phyloP scores from a whole-genome alignment of 2,888 invertebrate species.

The Leptothorax acervorum region DNA sequence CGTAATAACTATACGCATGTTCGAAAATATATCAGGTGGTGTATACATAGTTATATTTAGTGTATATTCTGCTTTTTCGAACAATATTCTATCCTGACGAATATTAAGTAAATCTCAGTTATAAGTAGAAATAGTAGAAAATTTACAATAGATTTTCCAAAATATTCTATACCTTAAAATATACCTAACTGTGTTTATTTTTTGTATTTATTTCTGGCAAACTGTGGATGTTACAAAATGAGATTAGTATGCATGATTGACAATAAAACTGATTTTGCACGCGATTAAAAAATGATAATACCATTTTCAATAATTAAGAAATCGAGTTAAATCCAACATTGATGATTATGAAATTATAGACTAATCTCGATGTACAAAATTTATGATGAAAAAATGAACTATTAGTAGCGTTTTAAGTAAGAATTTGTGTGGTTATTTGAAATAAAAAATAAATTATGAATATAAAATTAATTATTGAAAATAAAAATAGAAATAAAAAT shows the following conservation, averaged over 20 bases:
- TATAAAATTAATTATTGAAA: too few relatives aligned
- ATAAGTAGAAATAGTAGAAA: conserved; percentile 7
- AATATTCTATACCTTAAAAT: not conserved
- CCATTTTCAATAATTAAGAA: not conserved
- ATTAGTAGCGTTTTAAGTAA: not conserved
- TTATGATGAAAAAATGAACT: not conserved
- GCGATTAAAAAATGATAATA: too few relatives aligned
- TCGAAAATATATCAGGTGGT: conserved; percentile 30
- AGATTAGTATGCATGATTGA: not conserved
- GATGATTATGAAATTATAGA: not conserved
- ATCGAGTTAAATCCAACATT: not conserved
- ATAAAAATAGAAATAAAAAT: too few relatives aligned
- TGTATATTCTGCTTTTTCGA: conserved; percentile 39
- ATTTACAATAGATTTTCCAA: not conserved
- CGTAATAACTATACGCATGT: conserved; percentile 5
- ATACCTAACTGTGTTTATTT: not conserved
- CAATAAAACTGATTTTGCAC: not conserved
- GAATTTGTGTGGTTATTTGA: too few relatives aligned
- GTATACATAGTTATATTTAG: not conserved
- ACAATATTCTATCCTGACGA: conserved; percentile 60
- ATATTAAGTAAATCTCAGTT: conserved; percentile 62
- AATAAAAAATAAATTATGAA: too few relatives aligned
- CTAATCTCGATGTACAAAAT: not conserved
- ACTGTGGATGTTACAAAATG: not conserved
- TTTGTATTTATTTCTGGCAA: not conserved